Conservation (phyloP, 2,888 invertebrate species). For the Clepsis dumicolana region DNA sequence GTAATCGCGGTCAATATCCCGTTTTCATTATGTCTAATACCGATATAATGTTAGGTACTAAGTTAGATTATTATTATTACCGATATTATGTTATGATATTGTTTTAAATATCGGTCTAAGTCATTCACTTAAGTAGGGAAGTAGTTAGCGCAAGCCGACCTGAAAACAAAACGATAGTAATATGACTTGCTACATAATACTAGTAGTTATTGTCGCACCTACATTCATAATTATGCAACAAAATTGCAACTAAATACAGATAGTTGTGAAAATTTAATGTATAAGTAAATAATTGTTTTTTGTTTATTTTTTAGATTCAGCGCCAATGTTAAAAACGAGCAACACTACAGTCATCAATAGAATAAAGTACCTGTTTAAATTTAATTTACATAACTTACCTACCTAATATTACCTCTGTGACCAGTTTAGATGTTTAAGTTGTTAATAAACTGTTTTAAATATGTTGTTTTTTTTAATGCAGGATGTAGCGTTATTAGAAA, state of each 20-base stretch:
- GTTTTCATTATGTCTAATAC: no score
- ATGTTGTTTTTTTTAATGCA: neutral
- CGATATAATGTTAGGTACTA: no score
- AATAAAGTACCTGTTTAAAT: constrained; percentile 20
- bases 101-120: no score
- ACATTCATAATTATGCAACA: neutral
- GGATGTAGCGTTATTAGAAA: neutral
- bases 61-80: no score
- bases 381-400: constrained; percentile 21
- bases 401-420: constrained; percentile 29
- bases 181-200: no score
- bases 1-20: no score
- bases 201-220: no score
- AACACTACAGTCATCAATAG: constrained; percentile 47
- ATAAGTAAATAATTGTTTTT: constrained; percentile 9
- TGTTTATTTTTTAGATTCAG: constrained; percentile 78
- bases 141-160: no score
- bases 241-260: neutral
- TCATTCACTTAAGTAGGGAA: no score
- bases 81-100: no score
- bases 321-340: constrained; percentile 73
- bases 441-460: constrained; percentile 20
- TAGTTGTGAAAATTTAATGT: no score
- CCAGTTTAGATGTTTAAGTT: constrained; percentile 24
- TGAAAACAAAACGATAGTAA: no score